These are phyloP conservation scores for Vidua macroura DNA, from an alignment of 2,113 vertebrate species.

Conservation along the genomic window DNA sequence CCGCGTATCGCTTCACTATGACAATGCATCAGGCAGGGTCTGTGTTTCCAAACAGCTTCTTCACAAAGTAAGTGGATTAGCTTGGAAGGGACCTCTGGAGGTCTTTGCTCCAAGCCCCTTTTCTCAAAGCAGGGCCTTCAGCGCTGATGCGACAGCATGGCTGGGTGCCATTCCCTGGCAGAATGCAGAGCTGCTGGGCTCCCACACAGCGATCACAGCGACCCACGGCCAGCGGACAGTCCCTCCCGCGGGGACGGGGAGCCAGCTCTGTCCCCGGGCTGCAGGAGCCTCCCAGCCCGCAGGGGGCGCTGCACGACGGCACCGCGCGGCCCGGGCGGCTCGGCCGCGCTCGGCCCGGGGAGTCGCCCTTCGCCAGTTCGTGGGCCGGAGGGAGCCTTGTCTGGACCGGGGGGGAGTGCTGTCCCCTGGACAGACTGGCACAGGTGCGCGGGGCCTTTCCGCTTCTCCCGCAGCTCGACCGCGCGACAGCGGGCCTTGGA, in stretches of 20 bases:
- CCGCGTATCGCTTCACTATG: no score
- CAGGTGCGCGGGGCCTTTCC: rapidly evolving
- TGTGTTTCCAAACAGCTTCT: background rate
- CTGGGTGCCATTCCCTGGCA: no score
- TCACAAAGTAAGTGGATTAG: background rate
- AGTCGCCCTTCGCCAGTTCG: rapidly evolving
- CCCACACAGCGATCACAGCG: background rate
- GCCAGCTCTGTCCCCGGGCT: background rate
- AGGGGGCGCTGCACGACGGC: background rate
- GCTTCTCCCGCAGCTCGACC: background rate
- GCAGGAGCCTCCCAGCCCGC: background rate
- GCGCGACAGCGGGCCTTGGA: rapidly evolving
- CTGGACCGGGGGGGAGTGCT: background rate
- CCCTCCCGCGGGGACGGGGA: background rate
- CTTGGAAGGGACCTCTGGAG: background rate
- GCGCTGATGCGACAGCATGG: background rate
- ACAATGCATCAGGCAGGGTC: background rate
- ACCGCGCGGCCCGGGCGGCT: background rate
- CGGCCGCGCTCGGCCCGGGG: background rate
- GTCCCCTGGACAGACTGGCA: background rate
- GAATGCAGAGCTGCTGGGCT: background rate
- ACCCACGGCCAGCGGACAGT: no score
- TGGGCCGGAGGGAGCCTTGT: background rate
- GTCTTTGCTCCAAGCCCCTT: background rate
- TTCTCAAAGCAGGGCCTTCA: background rate